These are phyloP conservation scores for Dermatemys mawii DNA, from an alignment of 2,113 vertebrate species.

Conservation along the genomic window DNA sequence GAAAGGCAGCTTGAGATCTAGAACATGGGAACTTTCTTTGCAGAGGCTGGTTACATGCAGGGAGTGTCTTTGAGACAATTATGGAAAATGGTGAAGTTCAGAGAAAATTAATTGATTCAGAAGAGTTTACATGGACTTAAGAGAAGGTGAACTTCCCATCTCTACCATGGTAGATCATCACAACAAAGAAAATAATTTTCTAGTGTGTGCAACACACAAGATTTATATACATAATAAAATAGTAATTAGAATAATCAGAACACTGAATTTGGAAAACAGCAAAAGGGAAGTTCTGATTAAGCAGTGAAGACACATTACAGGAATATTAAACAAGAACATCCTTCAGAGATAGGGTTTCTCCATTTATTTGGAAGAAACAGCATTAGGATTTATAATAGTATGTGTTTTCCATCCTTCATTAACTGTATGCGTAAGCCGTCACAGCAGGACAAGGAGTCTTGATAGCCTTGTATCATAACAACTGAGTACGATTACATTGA, in stretches of 20 bases:
- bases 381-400: constrained; percentile 7
- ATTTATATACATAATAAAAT: neutral
- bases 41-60: constrained; percentile 68
- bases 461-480: constrained; percentile 53
- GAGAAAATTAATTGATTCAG: constrained; percentile 37
- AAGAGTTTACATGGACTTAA: constrained; percentile 40
- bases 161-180: neutral
- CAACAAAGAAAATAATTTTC: neutral
- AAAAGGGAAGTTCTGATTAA: constrained; percentile 25
- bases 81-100: constrained; percentile 49
- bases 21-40: constrained; percentile 75
- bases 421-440: constrained; percentile 45
- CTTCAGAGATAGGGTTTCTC: constrained; percentile 37
- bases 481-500: constrained; percentile 32
- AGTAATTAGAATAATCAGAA: constrained; percentile 25
- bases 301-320: neutral
- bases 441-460: constrained; percentile 55
- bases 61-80: constrained; percentile 63
- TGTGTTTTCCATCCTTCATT: constrained; percentile 33
- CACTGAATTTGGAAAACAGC: constrained; percentile 51
- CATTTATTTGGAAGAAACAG: constrained; percentile 1
- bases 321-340: constrained; percentile 45
- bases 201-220: constrained; percentile 3
- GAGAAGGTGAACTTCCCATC: constrained; percentile 21
- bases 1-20: constrained; percentile 53